Evolutionary conservation across 2,888 invertebrate species (phyloP), one percentile per base, ranked within the genome.

Genomic region (Brachylomia viminalis): DNA sequence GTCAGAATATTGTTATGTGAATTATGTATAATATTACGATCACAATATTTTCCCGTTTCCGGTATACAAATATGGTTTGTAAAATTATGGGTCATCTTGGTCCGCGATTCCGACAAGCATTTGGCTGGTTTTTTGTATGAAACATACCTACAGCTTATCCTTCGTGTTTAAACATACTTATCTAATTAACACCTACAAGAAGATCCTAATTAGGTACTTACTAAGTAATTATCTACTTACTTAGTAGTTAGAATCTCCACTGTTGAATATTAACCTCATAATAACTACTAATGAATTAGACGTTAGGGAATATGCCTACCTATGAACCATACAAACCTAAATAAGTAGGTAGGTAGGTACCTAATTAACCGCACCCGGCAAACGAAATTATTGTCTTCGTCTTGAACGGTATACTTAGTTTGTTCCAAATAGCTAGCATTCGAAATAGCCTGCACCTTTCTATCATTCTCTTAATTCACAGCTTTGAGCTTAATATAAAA

Each of bases 251-350:
- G 38, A 30, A 80, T 42, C n/a, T 72, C 47, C 1, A 23, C 15
- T 62, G n/a, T 33, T 56, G 38, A 33, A 49, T 77, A 56, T 78
- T 72, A 20, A 42, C 15, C 7, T 62, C 15, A 1, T 13, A 80
- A 71, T 71, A n/a, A 62, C 45, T 59, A 6, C n/a, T 79, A 62
- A 80, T 79, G 8, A 71, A 42, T 59, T 23, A 20, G 47, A 11
- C 20, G n/a, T 66, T 77, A 58, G 30, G 66, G 66, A 65, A 65
- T 77, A n/a, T 33, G 5, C 30, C 52, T 23, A 17, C 49, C 15
- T 47, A 47, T 66, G 17, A 47, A 2, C 33, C 20, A 20, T 45
- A 42, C 11, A 20, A 20, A 20, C 54, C 13, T n/a, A 67, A n/a
- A 38, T 38, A 38, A 7, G 38, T 38, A 38, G 38, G 38, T 38